phyloP scores from a whole-genome alignment of 2,113 vertebrate genomes.

The Eclectus roratus region DNA sequence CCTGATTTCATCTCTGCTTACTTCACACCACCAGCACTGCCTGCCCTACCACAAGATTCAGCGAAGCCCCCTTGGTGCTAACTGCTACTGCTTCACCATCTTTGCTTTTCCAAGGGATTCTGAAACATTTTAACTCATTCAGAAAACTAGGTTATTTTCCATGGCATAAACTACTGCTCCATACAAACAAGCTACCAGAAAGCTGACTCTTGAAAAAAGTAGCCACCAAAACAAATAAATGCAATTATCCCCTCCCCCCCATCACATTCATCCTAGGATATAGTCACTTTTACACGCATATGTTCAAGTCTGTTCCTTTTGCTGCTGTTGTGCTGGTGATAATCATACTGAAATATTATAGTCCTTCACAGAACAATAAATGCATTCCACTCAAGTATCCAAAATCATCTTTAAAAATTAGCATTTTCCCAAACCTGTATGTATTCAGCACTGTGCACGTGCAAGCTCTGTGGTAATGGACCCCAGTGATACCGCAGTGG shows the following conservation, averaged over 20 bases:
- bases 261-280: not conserved
- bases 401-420: not conserved
- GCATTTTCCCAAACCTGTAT: not conserved
- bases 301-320: not conserved
- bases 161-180: not conserved
- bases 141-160: not conserved
- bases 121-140: not conserved
- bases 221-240: not conserved
- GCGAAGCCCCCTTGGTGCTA: not conserved
- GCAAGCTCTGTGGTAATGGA: not conserved
- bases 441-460: not conserved
- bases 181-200: not conserved
- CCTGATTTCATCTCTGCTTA: rapidly evolving
- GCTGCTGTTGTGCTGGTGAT: not conserved
- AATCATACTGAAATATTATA: not conserved
- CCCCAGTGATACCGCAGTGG: too few relatives aligned
- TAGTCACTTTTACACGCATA: not conserved
- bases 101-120: not conserved
- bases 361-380: not conserved
- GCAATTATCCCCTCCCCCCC: not conserved
- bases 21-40: not conserved
- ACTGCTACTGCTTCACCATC: not conserved
- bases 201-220: not conserved
- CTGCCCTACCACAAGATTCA: not conserved
- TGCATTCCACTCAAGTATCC: not conserved